Conservation (phyloP, 2,113 vertebrate species). For the Xiphophorus couchianus region DNA sequence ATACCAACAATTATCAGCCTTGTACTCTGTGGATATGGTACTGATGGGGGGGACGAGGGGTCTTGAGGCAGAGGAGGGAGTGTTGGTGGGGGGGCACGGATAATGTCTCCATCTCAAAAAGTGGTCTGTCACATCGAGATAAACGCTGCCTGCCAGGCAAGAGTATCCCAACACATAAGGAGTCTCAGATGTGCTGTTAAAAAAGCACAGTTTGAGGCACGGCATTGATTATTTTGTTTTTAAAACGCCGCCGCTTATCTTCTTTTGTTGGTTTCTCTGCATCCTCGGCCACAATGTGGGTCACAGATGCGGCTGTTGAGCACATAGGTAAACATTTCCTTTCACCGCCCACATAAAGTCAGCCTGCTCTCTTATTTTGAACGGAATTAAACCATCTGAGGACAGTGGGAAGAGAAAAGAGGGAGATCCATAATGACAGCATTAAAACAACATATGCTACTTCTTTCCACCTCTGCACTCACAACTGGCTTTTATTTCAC, state of each 20-base stretch:
- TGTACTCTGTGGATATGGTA: constrained; percentile 63
- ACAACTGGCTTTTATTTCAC: constrained; percentile 75
- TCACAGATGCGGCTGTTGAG: constrained; percentile 52
- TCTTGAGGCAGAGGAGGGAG: constrained; percentile 54
- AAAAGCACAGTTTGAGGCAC: constrained; percentile 53
- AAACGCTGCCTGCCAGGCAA: constrained; percentile 71
- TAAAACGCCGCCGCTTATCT: constrained; percentile 59
- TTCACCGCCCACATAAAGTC: constrained; percentile 53
- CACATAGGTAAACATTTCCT: constrained; percentile 57
- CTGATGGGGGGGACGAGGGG: constrained; percentile 44
- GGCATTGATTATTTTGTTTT: constrained; percentile 49
- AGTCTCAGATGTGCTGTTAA: constrained; percentile 58
- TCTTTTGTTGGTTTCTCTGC: constrained; percentile 54
- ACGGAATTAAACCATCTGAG: constrained; percentile 75
- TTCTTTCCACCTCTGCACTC: constrained; percentile 64
- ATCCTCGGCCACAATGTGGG: constrained; percentile 19
- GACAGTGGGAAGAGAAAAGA: constrained; percentile 47
- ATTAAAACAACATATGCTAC: constrained; percentile 81
- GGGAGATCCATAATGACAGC: constrained; percentile 70
- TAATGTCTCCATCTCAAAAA: constrained; percentile 66
- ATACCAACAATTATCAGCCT: constrained; percentile 80
- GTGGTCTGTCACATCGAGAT: constrained; percentile 76
- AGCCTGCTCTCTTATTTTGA: constrained; percentile 65
- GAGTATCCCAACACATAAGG: constrained; percentile 59
- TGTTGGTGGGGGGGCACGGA: constrained; percentile 26